Conservation (phyloP, 2,888 invertebrate species). For the Zygogramma bicolorata region DNA sequence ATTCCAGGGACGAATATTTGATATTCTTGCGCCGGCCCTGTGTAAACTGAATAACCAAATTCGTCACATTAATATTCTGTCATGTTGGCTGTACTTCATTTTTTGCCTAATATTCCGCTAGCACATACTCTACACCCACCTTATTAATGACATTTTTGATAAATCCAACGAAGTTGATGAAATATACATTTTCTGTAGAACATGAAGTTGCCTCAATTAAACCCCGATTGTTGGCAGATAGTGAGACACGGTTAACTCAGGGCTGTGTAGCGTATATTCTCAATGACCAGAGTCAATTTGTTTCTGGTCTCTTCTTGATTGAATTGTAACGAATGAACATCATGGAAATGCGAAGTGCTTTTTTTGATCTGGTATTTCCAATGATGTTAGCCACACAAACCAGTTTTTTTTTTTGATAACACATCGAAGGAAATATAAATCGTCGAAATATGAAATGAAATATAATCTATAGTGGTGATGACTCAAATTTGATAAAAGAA, state of each 20-base stretch:
- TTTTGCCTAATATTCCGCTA: background rate
- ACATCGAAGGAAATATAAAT: no score
- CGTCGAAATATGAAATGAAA: no score
- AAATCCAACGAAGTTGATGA: constrained; percentile 18
- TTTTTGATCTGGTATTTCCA: no score
- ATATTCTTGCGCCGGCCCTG: background rate
- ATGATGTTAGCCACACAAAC: no score
- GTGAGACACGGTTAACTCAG: background rate
- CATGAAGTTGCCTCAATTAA: constrained; percentile 51
- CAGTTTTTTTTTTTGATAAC: no score
- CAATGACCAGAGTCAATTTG: constrained; percentile 43
- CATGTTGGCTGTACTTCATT: background rate
- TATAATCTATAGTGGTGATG: no score
- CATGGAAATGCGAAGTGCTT: background rate
- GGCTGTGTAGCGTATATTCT: background rate
- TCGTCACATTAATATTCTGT: background rate
- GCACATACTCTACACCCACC: background rate
- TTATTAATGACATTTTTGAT: constrained; percentile 21
- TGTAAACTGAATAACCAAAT: background rate
- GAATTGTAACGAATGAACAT: constrained; percentile 15
- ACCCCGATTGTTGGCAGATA: constrained; percentile 44
- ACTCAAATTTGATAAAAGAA: no score
- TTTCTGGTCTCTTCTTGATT: constrained; percentile 37
- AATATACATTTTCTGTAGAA: constrained; percentile 28
- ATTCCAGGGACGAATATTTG: no score